These are phyloP conservation scores for Cataglyphis altisquamis DNA, from an alignment of 2,888 invertebrate genomes.

Conservation along the genomic window DNA sequence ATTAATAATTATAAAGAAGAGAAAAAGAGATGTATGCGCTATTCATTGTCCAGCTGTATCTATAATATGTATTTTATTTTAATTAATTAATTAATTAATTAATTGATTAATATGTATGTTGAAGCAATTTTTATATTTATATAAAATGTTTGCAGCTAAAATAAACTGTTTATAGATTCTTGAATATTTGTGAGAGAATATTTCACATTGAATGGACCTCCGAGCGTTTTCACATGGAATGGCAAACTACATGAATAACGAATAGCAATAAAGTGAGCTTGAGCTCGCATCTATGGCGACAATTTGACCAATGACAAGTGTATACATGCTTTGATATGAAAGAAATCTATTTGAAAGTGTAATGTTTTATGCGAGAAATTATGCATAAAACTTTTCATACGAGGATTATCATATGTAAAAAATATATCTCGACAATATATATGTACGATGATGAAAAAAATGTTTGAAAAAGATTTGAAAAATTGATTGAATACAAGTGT, in stretches of 20 bases:
- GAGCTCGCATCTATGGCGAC: constrained; percentile 1
- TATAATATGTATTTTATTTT: background rate
- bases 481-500: background rate
- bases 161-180: background rate
- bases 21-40: background rate
- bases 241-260: constrained; percentile 6
- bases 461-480: too few species aligned
- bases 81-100: background rate
- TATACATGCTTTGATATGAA: background rate
- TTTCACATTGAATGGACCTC: background rate
- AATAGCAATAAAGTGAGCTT: constrained; percentile 22
- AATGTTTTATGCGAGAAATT: constrained; percentile 15
- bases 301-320: constrained; percentile 30
- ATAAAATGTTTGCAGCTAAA: background rate
- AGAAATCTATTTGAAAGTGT: background rate
- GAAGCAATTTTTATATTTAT: background rate
- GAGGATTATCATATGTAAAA: background rate
- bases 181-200: background rate
- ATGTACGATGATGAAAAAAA: background rate
- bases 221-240: background rate
- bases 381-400: background rate
- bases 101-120: background rate
- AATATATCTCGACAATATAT: background rate
- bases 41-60: background rate
- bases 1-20: background rate